Base-by-base conservation (phyloP, 1,140 invertebrate species). In the Scylla paramamosain region DNA sequence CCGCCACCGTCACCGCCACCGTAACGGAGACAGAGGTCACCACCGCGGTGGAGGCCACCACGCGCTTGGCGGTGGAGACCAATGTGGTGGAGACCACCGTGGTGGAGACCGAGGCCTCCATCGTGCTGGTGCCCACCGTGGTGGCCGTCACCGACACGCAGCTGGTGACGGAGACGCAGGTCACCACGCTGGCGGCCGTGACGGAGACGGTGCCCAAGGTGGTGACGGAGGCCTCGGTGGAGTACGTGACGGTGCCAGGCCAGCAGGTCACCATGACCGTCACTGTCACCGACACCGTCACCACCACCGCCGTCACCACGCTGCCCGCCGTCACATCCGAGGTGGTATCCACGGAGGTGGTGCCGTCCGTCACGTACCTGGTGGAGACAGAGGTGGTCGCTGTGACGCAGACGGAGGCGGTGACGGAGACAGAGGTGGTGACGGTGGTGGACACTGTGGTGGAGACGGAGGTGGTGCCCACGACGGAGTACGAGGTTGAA, bases 331-430 rank as follows among this genome's bases (percentile, higher is more conserved):
- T 82, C 7, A 94, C 89, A 16, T 93, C 94, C 25, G 25, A 88
- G 39, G 89, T 96, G 20, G 93, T 95, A 20, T 94, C 96, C 59
- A 95, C 92, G 8, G 83, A 94, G 59, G 83, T 96, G 16, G 90
- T 96, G 46, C 94, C 96, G 77, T 90, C 83, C 29, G 93, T 93
- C 29, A 89, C 92, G 28, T 92, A 89, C 6, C 28, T 95, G 31
- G 91, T 92, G 52, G 82, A 45, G 46, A 95, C 91, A 4, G 92
- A 95, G 46, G 14, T 93, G 20, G 82, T 95, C 0, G 89, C 91
- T 0, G 48, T 67, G n/a, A 95, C 95, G 8, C 67, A 89, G 52
- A 93, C 87, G 14, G 52, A 95, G 86, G 89, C 92, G n/a, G 59
- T 91, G 29, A 88, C 86, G 39, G 83, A 92, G 7, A 90, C 91